Conservation (phyloP, 2,797 vertebrate species). For the Sus cebifrons region DNA sequence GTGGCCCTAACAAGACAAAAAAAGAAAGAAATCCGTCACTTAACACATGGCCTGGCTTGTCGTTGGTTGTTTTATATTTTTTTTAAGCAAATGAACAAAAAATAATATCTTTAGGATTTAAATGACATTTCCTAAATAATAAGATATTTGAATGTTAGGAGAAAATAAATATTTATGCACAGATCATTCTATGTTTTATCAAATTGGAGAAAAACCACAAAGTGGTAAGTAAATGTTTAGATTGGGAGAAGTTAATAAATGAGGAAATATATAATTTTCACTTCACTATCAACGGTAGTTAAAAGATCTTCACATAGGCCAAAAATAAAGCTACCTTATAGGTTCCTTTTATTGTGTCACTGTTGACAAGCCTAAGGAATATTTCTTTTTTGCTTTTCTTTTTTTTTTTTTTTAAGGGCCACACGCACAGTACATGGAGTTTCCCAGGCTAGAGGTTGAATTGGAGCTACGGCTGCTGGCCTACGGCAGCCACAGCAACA, state of each 20-base stretch:
- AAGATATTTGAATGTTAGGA: neutral
- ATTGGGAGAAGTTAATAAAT: neutral
- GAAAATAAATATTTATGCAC: neutral
- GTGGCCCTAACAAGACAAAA: too few relatives aligned
- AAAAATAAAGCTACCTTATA: neutral
- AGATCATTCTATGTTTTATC: constrained; percentile 6
- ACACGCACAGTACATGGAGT: too few relatives aligned
- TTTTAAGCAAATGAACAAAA: neutral
- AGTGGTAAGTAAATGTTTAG: neutral
- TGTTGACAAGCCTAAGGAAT: too few relatives aligned
- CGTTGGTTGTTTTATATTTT: neutral
- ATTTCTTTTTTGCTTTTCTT: too few relatives aligned
- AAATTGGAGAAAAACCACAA: neutral
- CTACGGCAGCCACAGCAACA: too few relatives aligned
- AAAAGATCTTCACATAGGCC: neutral
- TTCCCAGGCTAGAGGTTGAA: too few relatives aligned
- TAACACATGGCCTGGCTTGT: neutral
- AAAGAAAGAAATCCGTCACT: too few relatives aligned
- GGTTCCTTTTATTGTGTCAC: neutral
- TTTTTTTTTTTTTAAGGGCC: too few relatives aligned
- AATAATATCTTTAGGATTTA: too few relatives aligned
- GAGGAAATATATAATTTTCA: neutral
- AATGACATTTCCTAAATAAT: neutral
- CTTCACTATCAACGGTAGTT: neutral
- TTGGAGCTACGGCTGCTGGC: too few relatives aligned